Evolutionary conservation across 2,797 vertebrate species (phyloP).

Genomic region (Enteromius radiatus): DNA sequence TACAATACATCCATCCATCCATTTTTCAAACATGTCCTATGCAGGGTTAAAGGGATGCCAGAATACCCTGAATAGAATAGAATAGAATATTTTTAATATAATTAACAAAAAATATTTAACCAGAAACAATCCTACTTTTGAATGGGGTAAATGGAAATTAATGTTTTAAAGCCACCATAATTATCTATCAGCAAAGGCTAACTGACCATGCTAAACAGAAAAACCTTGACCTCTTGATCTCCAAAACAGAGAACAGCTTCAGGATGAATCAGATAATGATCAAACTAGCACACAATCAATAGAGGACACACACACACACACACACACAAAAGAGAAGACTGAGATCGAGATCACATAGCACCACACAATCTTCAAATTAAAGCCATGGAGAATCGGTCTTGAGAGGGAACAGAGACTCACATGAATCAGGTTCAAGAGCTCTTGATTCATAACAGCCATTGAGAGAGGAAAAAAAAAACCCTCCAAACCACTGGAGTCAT

Average conservation of each 20-base stretch:
- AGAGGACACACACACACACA: not conserved
- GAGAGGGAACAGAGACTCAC: constrained; percentile 13
- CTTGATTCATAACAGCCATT: constrained; percentile 38
- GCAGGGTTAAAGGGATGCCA: not conserved
- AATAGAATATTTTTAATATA: not conserved
- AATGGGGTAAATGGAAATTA: not conserved
- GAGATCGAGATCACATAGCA: not conserved
- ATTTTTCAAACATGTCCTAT: not conserved
- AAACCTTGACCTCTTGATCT: not conserved
- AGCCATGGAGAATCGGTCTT: constrained; percentile 11
- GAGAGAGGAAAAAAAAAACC: not conserved
- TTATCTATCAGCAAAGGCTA: not conserved
- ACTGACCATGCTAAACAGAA: not conserved
- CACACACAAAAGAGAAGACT: not conserved
- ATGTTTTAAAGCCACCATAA: not conserved
- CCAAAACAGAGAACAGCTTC: constrained; percentile 15
- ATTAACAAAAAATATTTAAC: not conserved
- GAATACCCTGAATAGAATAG: not conserved
- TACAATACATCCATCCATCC: not conserved
- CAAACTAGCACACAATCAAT: not conserved
- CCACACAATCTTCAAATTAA: constrained; percentile 11
- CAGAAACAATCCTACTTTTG: not conserved
- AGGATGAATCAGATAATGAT: constrained; percentile 8
- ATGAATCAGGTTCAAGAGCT: constrained; percentile 41
- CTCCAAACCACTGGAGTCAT: constrained; percentile 33